Percentiles rank a stretch among this genome's conserved stretches.
Evolutionary conservation across 37 sponge, comb jelly and placozoan genomes (phyloP).

Genomic region (Halisarca cf. caerulea): DNA sequence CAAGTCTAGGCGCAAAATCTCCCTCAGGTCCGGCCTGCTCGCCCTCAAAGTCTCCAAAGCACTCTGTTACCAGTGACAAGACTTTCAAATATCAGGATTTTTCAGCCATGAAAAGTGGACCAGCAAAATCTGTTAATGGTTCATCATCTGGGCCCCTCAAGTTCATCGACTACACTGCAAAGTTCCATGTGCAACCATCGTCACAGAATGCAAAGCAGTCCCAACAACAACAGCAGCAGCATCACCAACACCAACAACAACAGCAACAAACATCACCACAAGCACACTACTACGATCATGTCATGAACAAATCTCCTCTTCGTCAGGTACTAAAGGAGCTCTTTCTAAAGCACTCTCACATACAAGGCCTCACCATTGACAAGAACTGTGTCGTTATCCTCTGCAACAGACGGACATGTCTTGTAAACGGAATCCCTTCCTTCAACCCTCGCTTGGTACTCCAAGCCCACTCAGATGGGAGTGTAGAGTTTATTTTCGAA

Average conservation of each 20-base stretch:
- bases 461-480: not conserved
- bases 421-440: not conserved
- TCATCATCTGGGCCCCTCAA: not conserved
- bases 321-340: not conserved
- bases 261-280: not conserved
- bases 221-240: not conserved
- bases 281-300: not conserved
- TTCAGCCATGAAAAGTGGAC: not conserved
- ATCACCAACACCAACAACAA: not conserved
- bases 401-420: not conserved
- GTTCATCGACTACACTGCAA: constrained; percentile 16
- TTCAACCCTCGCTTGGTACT: not conserved
- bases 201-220: not conserved
- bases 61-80: not conserved
- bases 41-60: constrained; percentile 5
- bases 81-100: not conserved
- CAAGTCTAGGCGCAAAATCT: not conserved
- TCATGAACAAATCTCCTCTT: not conserved
- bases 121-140: not conserved
- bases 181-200: constrained; percentile 1
- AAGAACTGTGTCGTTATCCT: constrained; percentile 1
- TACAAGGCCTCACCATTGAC: constrained; percentile 24
- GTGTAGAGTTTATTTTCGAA: constrained; percentile 11
- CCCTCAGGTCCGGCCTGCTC: not conserved
- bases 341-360: not conserved